Conservation (phyloP, 2,797 vertebrate species). For the Rhyacichthys aspro region DNA sequence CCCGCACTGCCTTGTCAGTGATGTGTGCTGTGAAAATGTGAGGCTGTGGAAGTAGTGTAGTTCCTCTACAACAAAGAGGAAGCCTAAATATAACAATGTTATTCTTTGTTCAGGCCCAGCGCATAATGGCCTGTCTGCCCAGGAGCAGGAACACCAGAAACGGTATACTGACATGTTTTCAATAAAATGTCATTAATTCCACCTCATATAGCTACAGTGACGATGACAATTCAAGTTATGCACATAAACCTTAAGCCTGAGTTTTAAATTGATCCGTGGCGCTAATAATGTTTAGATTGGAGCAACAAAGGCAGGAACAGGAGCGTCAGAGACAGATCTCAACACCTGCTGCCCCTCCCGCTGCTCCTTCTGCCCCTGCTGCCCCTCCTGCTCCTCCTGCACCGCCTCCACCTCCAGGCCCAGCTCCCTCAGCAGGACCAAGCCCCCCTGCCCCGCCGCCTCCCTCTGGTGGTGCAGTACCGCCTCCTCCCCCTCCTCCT, state of each 20-base stretch:
- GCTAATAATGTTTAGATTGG: slow-evolving; percentile 48
- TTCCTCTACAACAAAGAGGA: neutral
- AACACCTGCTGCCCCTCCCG: slow-evolving; percentile 28
- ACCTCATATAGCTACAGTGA: no score
- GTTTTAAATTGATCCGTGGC: neutral
- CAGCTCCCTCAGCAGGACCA: slow-evolving; percentile 49
- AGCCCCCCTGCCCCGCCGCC: slow-evolving; percentile 52
- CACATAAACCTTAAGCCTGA: no score
- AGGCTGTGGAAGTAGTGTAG: no score
- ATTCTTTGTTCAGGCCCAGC: slow-evolving; percentile 45
- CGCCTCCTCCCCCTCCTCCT: slow-evolving; percentile 63
- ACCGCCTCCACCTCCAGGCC: slow-evolving; percentile 52
- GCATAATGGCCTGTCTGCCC: slow-evolving; percentile 74
- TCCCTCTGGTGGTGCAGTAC: slow-evolving; percentile 64
- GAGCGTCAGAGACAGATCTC: slow-evolving; percentile 52
- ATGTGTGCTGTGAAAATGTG: no score
- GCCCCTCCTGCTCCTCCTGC: slow-evolving; percentile 44
- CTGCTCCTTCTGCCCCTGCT: slow-evolving; percentile 35
- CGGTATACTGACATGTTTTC: slow-evolving; percentile 64
- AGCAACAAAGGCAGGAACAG: slow-evolving; percentile 64
- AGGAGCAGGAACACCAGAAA: slow-evolving; percentile 81
- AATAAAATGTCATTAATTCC: no score
- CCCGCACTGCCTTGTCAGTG: no score
- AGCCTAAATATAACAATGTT: neutral
- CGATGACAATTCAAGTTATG: no score